Percentiles rank a stretch among this genome's conserved stretches.
These are phyloP conservation scores for Metopolophium dirhodum DNA, from an alignment of 1,140 invertebrate genomes.

Conservation along the genomic window DNA sequence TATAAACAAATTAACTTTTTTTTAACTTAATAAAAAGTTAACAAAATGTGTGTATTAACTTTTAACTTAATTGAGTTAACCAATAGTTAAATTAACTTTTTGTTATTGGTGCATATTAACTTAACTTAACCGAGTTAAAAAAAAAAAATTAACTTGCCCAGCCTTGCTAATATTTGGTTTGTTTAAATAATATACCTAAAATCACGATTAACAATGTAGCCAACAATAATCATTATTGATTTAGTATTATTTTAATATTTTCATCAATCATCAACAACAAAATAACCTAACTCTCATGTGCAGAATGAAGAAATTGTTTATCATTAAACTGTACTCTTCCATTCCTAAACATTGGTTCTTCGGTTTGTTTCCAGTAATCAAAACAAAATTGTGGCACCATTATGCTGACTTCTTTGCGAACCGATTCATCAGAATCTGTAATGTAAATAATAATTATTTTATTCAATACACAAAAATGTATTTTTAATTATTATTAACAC, in stretches of 20 bases:
- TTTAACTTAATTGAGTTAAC: too few species aligned
- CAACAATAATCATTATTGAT: not conserved
- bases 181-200: not conserved
- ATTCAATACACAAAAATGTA: not conserved
- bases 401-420: constrained; percentile 77
- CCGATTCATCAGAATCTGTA: constrained; percentile 80
- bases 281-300: not conserved
- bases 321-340: constrained; percentile 63
- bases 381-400: constrained; percentile 82
- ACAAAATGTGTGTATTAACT: too few species aligned
- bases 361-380: constrained; percentile 67
- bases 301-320: constrained; percentile 63
- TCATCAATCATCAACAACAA: not conserved
- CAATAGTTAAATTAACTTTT: too few species aligned
- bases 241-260: not conserved
- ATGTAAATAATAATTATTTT: constrained; percentile 59
- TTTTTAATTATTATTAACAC: not conserved
- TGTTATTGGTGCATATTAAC: too few species aligned
- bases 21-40: too few species aligned
- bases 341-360: constrained; percentile 64
- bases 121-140: too few species aligned
- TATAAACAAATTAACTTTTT: too few species aligned
- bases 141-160: too few species aligned
- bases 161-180: constrained; percentile 3
- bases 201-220: not conserved